Conservation (phyloP, 2,888 invertebrate species). For the Lasioglossum malachurum region DNA sequence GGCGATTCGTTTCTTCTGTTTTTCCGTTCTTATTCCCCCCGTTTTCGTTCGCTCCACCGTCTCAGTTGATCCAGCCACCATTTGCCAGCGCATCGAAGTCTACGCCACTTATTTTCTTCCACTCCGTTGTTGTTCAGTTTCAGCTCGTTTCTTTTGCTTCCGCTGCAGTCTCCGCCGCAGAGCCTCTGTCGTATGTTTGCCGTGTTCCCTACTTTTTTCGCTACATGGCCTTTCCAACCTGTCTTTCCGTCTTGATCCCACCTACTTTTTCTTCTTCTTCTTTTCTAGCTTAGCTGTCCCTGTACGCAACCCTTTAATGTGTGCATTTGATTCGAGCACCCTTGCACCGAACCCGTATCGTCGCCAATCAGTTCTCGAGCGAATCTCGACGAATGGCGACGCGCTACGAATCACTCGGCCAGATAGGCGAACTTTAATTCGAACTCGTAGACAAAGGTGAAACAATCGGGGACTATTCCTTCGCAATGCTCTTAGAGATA, state of each 20-base stretch:
- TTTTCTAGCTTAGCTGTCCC: background rate
- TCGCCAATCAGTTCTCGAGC: conserved; percentile 11
- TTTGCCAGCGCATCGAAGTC: background rate
- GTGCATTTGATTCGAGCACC: conserved; percentile 30
- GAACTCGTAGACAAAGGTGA: background rate
- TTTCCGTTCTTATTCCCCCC: background rate
- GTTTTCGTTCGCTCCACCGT: background rate
- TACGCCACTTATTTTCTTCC: background rate
- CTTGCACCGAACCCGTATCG: conserved; percentile 38
- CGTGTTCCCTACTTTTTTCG: background rate
- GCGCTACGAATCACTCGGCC: background rate
- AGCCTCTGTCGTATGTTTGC: conserved; percentile 2
- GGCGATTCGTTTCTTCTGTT: conserved; percentile 7
- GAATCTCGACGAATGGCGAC: conserved; percentile 38
- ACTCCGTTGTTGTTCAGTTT: background rate
- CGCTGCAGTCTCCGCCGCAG: conserved; percentile 7
- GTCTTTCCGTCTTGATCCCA: background rate
- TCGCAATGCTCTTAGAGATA: background rate
- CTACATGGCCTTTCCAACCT: background rate
- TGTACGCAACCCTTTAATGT: conserved; percentile 18
- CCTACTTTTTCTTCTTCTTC: background rate
- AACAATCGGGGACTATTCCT: background rate
- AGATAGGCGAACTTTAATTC: background rate
- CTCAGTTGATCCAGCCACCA: background rate
- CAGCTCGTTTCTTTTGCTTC: conserved; percentile 26